phyloP scores from a whole-genome alignment of 92 coral and sea anemone genomes.

The Porites evermanni region DNA sequence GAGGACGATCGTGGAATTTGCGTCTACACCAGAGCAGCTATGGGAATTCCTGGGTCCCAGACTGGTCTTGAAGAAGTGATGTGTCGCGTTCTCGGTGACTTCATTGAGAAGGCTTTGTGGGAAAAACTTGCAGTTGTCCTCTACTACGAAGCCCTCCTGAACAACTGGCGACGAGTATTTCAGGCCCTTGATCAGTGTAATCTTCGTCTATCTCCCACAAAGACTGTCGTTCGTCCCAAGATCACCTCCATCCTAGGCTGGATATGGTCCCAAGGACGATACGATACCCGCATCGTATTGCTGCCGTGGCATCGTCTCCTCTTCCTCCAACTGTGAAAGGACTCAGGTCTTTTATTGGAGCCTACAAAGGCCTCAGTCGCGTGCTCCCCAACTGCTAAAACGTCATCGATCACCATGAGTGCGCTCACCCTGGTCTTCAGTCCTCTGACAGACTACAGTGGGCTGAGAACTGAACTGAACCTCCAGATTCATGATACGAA shows the following conservation, averaged over 20 bases:
- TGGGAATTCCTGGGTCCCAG: slow-evolving; percentile 67
- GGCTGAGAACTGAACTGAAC: slow-evolving; percentile 35
- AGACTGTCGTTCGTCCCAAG: slow-evolving; percentile 61
- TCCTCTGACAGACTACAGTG: slow-evolving; percentile 33
- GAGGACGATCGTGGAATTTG: slow-evolving; percentile 32
- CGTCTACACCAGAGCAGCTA: slow-evolving; percentile 55
- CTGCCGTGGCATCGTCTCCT: slow-evolving; percentile 48
- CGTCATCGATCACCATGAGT: slow-evolving; percentile 39
- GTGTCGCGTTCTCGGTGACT: background rate
- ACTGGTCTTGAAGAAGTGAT: slow-evolving; percentile 61
- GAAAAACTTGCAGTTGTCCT: slow-evolving; percentile 72
- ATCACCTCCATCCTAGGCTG: slow-evolving; percentile 67
- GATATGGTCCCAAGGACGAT: slow-evolving; percentile 60
- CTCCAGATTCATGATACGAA: slow-evolving; percentile 5
- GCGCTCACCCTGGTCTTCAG: slow-evolving; percentile 45
- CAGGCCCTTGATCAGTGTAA: slow-evolving; percentile 51
- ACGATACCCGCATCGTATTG: slow-evolving; percentile 65
- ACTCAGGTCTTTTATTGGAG: slow-evolving; percentile 53
- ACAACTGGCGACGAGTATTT: slow-evolving; percentile 59
- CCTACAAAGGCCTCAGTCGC: slow-evolving; percentile 47
- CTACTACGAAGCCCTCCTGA: slow-evolving; percentile 58
- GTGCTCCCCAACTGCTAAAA: slow-evolving; percentile 55
- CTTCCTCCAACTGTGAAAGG: slow-evolving; percentile 48
- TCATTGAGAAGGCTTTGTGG: slow-evolving; percentile 21
- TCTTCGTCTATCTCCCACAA: slow-evolving; percentile 59